Evolutionary conservation across 2,113 vertebrate genomes (phyloP).

Genomic region (Nothobranchius furzeri): DNA sequence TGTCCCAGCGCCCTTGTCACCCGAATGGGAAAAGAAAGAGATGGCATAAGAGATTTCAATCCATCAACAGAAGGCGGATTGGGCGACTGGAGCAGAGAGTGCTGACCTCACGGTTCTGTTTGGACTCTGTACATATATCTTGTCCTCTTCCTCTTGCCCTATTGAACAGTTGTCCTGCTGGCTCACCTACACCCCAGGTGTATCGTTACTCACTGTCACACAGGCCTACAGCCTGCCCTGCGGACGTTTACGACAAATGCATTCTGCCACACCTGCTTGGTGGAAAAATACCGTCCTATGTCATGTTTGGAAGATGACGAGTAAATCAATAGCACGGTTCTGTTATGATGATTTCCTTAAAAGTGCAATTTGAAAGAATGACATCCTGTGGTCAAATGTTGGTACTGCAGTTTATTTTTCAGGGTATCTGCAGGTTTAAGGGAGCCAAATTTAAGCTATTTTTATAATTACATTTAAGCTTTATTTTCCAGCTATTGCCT

Average conservation of each 20-base stretch:
- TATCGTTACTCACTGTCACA: constrained; percentile 68
- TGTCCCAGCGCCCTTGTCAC: constrained; percentile 55
- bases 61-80: constrained; percentile 49
- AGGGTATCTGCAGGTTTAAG: no score
- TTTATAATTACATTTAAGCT: no score
- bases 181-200: constrained; percentile 34
- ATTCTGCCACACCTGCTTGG: constrained; percentile 24
- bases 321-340: constrained; percentile 6
- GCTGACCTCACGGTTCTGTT: constrained; percentile 57
- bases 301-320: constrained; percentile 22
- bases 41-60: constrained; percentile 66
- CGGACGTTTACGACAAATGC: constrained; percentile 11
- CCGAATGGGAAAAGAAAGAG: constrained; percentile 52
- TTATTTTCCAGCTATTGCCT: no score
- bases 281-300: constrained; percentile 17
- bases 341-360: constrained; percentile 24
- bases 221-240: constrained; percentile 16
- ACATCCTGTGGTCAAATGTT: no score
- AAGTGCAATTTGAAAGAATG: no score
- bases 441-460: no score
- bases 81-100: constrained; percentile 25
- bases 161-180: constrained; percentile 47
- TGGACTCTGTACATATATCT: constrained; percentile 60
- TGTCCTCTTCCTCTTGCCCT: constrained; percentile 42
- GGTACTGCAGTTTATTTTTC: no score